Conservation (phyloP, 2,797 vertebrate species). For the Vespertilio murinus region DNA sequence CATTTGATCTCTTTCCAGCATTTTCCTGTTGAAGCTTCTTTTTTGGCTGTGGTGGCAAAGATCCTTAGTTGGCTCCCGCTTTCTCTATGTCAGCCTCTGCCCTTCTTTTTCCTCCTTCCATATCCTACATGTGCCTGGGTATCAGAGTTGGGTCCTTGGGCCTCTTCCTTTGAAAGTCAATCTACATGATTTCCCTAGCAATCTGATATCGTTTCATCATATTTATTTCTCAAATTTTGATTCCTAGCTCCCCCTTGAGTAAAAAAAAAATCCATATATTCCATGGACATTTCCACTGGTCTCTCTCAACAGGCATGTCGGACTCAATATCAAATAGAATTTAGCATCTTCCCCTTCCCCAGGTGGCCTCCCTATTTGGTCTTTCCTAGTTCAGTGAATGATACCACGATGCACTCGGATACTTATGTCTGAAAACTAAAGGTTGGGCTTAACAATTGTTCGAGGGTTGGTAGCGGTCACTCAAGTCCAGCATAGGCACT, state of each 20-base stretch:
- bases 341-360: not conserved
- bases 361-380: not conserved
- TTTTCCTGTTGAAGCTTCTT: not conserved
- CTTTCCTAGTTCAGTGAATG: not conserved
- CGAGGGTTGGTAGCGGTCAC: not conserved
- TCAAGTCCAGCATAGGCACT: not conserved
- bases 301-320: not conserved
- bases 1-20: not conserved
- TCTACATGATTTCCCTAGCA: not conserved
- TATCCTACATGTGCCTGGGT: not conserved
- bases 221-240: not conserved
- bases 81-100: not conserved
- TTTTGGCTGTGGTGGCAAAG: not conserved
- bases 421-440: not conserved
- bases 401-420: not conserved
- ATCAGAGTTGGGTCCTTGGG: not conserved
- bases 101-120: not conserved
- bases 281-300: not conserved
- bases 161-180: not conserved
- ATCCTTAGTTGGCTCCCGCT: not conserved
- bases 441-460: not conserved
- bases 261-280: not conserved
- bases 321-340: not conserved
- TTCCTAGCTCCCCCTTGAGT: not conserved
- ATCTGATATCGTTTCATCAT: not conserved